Conservation (phyloP, 2,888 invertebrate genomes). For the Mycalesis mineus region DNA sequence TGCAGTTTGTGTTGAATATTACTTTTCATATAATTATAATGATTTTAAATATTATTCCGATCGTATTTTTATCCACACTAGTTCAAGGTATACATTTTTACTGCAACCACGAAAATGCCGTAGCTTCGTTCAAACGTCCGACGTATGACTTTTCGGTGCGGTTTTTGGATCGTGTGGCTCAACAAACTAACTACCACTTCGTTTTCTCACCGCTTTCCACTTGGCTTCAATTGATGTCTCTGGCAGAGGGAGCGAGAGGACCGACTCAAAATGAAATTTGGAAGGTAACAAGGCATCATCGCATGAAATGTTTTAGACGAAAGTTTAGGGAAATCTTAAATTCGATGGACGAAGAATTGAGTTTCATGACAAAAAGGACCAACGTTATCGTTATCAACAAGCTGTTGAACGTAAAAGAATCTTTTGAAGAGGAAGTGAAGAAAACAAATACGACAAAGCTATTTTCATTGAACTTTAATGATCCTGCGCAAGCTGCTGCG, state of each 20-base stretch:
- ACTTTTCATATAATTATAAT: background rate
- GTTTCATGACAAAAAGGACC: conserved; percentile 36
- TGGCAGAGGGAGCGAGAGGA: conserved; percentile 52
- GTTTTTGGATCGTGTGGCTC: conserved; percentile 48
- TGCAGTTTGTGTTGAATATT: background rate
- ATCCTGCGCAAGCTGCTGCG: conserved; percentile 35
- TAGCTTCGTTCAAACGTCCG: conserved; percentile 42
- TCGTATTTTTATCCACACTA: conserved; percentile 5
- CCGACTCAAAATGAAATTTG: conserved; percentile 47
- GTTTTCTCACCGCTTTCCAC: conserved; percentile 57
- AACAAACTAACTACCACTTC: conserved; percentile 50
- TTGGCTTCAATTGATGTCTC: conserved; percentile 52
- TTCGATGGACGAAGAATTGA: conserved; percentile 39
- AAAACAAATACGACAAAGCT: conserved; percentile 42
- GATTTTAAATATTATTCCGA: conserved; percentile 10
- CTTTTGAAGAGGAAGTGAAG: conserved; percentile 40
- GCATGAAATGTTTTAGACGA: conserved; percentile 46
- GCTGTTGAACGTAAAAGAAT: conserved; percentile 42
- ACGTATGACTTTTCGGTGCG: conserved; percentile 52
- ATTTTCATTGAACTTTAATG: conserved; percentile 43
- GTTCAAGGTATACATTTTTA: conserved; percentile 30
- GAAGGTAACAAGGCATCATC: conserved; percentile 45
- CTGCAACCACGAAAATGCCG: conserved; percentile 41
- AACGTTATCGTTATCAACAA: conserved; percentile 49
- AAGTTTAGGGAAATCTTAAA: conserved; percentile 42